A percentile compares a stretch with the other conserved stretches of the same genome.
Evolutionary conservation across 2,888 invertebrate species (phyloP).

Genomic region (Cheilosia variabilis): DNA sequence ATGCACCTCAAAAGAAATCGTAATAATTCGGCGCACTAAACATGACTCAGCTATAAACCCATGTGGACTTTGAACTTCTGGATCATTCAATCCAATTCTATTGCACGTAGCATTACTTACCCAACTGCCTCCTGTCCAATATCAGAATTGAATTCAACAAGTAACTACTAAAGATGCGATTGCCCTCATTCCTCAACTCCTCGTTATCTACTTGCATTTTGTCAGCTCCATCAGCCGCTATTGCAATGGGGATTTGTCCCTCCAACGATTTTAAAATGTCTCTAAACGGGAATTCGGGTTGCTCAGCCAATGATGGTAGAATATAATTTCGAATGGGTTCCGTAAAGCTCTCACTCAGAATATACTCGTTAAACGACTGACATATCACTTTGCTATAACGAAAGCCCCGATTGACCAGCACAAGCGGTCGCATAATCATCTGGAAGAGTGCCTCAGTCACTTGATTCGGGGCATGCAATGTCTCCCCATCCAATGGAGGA

Average conservation of each 20-base stretch:
- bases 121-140: conserved; percentile 81
- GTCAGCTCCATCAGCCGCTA: conserved; percentile 73
- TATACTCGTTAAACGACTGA: conserved; percentile 86
- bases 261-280: conserved; percentile 84
- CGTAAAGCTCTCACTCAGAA: conserved; percentile 88
- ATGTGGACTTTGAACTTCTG: not conserved
- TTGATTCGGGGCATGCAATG: conserved; percentile 88
- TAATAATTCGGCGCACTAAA: not conserved
- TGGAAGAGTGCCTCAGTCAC: conserved; percentile 89
- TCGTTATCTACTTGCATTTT: conserved; percentile 76
- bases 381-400: conserved; percentile 78
- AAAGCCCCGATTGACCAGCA: conserved; percentile 83
- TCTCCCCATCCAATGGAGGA: conserved; percentile 88
- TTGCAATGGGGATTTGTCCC: conserved; percentile 46
- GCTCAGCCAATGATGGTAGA: conserved; percentile 87
- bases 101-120: conserved; percentile 71
- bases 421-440: conserved; percentile 90
- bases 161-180: conserved; percentile 79
- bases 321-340: conserved; percentile 88
- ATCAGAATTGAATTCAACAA: conserved; percentile 82
- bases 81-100: not conserved
- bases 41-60: not conserved
- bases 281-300: conserved; percentile 85
- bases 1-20: not conserved
- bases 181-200: conserved; percentile 37